These are phyloP conservation scores for Callorhinus ursinus DNA, from an alignment of 2,113 vertebrate genomes.

Conservation along the genomic window DNA sequence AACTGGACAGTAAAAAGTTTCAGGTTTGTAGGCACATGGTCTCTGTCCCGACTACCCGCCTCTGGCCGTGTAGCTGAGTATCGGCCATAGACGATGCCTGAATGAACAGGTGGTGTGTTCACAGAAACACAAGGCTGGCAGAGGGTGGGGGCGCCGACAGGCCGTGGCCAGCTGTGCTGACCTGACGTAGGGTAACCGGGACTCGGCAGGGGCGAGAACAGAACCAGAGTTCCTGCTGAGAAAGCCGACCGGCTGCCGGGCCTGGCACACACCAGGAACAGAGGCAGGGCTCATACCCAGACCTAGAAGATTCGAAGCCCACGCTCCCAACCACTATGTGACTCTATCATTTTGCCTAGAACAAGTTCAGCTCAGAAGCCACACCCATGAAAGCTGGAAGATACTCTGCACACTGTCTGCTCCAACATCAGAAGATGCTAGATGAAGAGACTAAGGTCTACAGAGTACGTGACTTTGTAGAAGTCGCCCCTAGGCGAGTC, in stretches of 20 bases:
- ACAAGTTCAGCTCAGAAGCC: background rate
- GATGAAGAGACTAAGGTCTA: background rate
- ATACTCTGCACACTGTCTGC: background rate
- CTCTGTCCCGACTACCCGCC: background rate
- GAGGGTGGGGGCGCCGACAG: background rate
- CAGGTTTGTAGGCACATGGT: background rate
- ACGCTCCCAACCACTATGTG: accelerated
- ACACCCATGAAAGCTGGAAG: background rate
- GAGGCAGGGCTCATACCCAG: background rate
- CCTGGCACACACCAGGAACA: accelerated
- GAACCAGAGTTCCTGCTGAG: accelerated
- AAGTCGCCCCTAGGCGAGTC: background rate
- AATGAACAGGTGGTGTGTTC: background rate
- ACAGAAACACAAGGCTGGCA: background rate
- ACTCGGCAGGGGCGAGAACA: background rate
- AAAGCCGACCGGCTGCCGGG: background rate
- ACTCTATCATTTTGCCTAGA: background rate
- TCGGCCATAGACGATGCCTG: accelerated
- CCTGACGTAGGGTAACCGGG: background rate
- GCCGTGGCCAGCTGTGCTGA: background rate
- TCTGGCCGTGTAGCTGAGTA: background rate
- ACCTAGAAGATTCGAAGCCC: background rate
- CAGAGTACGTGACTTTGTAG: background rate
- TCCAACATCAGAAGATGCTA: background rate
- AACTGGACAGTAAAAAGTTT: background rate